phyloP scores from a whole-genome alignment of 2,113 vertebrate genomes.

The Gallinago jamesoni region DNA sequence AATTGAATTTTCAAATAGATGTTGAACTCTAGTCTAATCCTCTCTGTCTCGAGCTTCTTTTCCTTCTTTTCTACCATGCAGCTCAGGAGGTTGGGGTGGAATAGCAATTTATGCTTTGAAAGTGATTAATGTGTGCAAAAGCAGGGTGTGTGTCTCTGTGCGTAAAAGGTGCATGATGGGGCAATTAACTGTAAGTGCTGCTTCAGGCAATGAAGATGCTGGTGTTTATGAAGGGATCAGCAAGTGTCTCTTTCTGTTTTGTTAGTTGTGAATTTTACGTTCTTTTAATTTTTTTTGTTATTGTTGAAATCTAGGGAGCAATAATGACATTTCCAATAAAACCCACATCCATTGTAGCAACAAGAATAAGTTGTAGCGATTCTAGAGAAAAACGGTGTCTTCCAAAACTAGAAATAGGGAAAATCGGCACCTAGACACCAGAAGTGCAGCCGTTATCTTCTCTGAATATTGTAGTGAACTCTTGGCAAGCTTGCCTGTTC shows the following conservation, averaged over 20 bases:
- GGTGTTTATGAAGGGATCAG: neutral
- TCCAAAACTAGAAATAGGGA: neutral
- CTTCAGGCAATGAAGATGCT: neutral
- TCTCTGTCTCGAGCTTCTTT: neutral
- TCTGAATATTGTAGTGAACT: neutral
- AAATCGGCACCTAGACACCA: neutral
- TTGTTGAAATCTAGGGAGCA: neutral
- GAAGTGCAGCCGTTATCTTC: neutral
- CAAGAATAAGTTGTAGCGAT: neutral
- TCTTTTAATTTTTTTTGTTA: neutral
- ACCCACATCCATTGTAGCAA: fast-evolving
- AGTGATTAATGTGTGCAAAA: neutral
- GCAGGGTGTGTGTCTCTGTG: fast-evolving
- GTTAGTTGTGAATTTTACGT: neutral
- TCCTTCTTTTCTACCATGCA: neutral
- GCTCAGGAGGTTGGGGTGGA: neutral
- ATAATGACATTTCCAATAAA: neutral
- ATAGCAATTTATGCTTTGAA: neutral
- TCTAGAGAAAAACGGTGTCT: neutral
- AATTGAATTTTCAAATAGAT: neutral
- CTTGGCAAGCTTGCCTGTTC: neutral
- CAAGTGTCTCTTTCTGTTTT: neutral
- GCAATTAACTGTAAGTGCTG: neutral
- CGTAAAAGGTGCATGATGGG: neutral
- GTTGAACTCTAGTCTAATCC: neutral